Evolutionary conservation across 2,888 invertebrate genomes (phyloP).

Genomic region (Smittia sp.): DNA sequence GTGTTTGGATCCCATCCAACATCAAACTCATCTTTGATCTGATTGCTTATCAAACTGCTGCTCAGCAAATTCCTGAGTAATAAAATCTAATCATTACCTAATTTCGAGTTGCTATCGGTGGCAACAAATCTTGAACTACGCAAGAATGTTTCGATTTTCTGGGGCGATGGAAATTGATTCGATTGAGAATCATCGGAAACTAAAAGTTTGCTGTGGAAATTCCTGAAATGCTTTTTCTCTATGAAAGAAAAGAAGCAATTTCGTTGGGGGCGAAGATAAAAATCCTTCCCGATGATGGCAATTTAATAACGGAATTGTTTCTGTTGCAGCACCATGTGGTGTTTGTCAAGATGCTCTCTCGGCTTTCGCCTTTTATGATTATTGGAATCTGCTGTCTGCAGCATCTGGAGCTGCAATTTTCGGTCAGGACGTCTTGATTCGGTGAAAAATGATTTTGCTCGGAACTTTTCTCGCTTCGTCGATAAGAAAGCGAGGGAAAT

Average conservation of each 20-base stretch:
- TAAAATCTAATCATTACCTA: too few relatives aligned
- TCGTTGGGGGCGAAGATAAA: background rate
- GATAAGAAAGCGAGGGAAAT: constrained; percentile 5
- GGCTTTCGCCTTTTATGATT: constrained; percentile 13
- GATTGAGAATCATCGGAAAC: background rate
- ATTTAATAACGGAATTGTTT: constrained; percentile 21
- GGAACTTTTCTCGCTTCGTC: background rate
- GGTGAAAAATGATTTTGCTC: background rate
- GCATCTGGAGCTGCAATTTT: constrained; percentile 26
- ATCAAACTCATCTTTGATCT: too few relatives aligned
- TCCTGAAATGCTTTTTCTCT: constrained; percentile 1
- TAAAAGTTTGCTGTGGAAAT: background rate
- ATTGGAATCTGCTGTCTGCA: constrained; percentile 16
- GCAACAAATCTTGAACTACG: too few relatives aligned
- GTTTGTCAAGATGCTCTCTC: constrained; percentile 2
- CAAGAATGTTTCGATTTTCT: too few relatives aligned
- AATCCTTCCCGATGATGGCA: constrained; percentile 9
- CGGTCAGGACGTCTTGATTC: constrained; percentile 24
- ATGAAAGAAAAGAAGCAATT: background rate
- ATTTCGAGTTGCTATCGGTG: too few relatives aligned
- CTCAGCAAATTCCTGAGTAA: too few relatives aligned
- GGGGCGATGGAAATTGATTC: too few relatives aligned
- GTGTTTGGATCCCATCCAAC: too few relatives aligned
- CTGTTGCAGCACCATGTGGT: background rate
- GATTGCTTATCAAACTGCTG: too few relatives aligned